Evolutionary conservation across 2,797 vertebrate species (phyloP).

Genomic region (Malacoraja senta): DNA sequence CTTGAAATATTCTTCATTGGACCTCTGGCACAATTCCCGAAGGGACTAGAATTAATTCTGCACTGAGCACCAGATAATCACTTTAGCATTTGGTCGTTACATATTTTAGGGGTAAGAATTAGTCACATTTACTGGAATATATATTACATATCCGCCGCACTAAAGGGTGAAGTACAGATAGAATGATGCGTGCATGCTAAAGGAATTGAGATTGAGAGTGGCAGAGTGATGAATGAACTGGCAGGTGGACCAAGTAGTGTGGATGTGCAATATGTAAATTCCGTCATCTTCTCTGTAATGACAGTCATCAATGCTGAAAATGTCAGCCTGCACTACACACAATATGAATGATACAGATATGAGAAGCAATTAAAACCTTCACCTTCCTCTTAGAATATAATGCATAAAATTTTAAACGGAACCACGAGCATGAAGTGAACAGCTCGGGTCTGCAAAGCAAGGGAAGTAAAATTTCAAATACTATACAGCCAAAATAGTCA

Average conservation of each 20-base stretch:
- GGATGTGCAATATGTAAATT: neutral
- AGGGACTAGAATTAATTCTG: constrained; percentile 30
- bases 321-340: neutral
- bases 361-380: neutral
- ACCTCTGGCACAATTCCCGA: constrained; percentile 29
- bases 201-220: too few species aligned
- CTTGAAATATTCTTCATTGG: constrained; percentile 30
- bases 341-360: neutral
- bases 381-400: too few species aligned
- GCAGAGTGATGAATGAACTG: too few species aligned
- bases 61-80: constrained; percentile 18
- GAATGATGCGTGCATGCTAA: neutral
- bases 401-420: neutral
- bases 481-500: neutral
- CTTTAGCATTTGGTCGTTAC: neutral
- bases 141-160: neutral
- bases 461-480: neutral
- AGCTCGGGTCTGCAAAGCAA: neutral
- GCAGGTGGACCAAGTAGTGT: neutral
- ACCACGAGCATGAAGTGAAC: neutral
- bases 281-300: neutral
- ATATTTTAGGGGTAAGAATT: neutral
- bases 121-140: neutral
- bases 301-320: neutral
- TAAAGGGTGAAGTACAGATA: neutral